phyloP scores from a whole-genome alignment of 2,113 vertebrate species.

The Pomatostomus ruficeps region DNA sequence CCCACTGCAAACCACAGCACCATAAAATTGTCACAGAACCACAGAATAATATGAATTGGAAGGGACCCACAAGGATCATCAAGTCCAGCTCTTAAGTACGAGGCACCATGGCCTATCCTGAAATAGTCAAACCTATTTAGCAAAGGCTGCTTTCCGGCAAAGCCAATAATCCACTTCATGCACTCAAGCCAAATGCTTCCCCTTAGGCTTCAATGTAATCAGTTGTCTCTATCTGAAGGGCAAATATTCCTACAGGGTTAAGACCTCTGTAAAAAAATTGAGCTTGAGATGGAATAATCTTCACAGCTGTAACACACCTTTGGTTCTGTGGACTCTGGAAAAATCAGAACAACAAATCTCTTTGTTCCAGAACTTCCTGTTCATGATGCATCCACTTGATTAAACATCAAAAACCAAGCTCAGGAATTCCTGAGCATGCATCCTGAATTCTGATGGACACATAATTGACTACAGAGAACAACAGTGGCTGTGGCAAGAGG shows the following conservation, averaged over 20 bases:
- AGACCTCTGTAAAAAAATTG: neutral
- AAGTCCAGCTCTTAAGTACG: neutral
- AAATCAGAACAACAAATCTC: neutral
- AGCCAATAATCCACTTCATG: neutral
- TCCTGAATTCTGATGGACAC: neutral
- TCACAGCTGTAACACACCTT: neutral
- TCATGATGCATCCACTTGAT: neutral
- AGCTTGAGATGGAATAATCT: neutral
- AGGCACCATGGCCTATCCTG: neutral
- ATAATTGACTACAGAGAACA: neutral
- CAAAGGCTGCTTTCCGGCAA: slow-evolving; percentile 56
- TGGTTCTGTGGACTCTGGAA: neutral
- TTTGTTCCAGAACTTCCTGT: neutral
- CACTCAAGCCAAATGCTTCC: neutral
- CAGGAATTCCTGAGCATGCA: neutral
- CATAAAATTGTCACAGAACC: neutral
- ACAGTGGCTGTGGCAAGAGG: neutral
- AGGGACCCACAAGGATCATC: neutral
- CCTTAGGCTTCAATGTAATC: neutral
- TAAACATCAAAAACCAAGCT: neutral
- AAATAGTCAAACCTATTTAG: neutral
- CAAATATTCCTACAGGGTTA: neutral
- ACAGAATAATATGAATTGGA: neutral
- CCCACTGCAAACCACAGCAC: neutral
- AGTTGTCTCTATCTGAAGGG: neutral